These are phyloP conservation scores for Oncorhynchus masou DNA, from an alignment of 2,113 vertebrate species.

Conservation along the genomic window DNA sequence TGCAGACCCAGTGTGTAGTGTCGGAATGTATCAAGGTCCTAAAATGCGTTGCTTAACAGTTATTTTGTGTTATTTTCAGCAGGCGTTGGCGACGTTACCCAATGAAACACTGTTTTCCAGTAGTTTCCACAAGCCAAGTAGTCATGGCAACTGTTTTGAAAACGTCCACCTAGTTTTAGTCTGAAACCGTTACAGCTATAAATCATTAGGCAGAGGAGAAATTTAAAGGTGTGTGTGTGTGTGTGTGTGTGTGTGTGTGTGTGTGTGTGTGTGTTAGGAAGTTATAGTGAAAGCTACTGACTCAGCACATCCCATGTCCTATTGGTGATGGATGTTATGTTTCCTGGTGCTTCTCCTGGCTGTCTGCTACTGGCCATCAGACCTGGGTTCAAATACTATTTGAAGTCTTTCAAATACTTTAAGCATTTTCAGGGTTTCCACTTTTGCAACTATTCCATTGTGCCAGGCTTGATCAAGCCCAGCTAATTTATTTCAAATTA, in stretches of 20 bases:
- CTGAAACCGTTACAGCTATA: background rate
- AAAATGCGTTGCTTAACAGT: slow-evolving; percentile 32
- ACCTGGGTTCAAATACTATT: too few relatives aligned
- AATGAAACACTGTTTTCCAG: slow-evolving; percentile 28
- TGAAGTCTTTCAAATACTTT: too few relatives aligned
- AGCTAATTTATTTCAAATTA: too few relatives aligned
- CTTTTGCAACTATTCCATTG: too few relatives aligned
- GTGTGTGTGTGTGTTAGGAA: too few relatives aligned
- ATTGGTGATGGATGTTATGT: background rate
- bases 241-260: too few relatives aligned
- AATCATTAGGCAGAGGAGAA: background rate
- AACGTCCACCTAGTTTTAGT: slow-evolving; percentile 41
- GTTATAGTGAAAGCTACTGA: background rate
- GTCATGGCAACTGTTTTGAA: slow-evolving; percentile 45
- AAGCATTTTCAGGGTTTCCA: too few relatives aligned
- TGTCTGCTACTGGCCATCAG: background rate
- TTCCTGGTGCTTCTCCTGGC: slow-evolving; percentile 49
- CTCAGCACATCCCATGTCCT: background rate
- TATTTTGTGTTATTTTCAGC: slow-evolving; percentile 54
- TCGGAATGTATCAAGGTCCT: background rate
- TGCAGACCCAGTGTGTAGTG: too few relatives aligned
- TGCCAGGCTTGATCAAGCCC: too few relatives aligned
- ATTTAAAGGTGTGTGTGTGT: background rate
- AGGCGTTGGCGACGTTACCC: slow-evolving; percentile 34
- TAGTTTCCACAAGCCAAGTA: slow-evolving; percentile 39